Percentiles rank a stretch among this genome's conserved stretches.
Evolutionary conservation across 2,797 vertebrate species (phyloP).

Genomic region (Galaxias olidus): DNA sequence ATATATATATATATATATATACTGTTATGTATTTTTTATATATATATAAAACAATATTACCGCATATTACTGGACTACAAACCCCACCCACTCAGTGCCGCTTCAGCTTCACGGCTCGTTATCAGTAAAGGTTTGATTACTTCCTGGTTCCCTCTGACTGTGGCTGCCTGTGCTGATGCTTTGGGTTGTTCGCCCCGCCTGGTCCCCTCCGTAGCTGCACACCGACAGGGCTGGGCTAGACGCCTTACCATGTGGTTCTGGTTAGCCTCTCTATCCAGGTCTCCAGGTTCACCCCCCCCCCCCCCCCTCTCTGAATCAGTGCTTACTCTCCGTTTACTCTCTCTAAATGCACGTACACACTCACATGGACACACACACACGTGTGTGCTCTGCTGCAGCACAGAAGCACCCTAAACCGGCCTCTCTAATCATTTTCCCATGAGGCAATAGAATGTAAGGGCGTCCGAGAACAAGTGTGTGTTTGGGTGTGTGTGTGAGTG

Average conservation of each 20-base stretch:
- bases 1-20: too few species aligned
- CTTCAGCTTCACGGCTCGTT: too few species aligned
- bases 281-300: conserved; percentile 66
- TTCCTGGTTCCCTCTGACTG: too few species aligned
- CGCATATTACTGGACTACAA: too few species aligned
- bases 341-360: conserved; percentile 17
- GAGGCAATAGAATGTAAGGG: conserved; percentile 68
- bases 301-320: conserved; percentile 54
- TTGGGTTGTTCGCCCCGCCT: conserved; percentile 1
- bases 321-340: conserved; percentile 60
- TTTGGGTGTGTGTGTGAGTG: conserved; percentile 27
- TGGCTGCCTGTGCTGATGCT: not conserved
- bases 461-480: conserved; percentile 43
- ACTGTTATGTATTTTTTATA: too few species aligned
- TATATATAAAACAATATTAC: too few species aligned
- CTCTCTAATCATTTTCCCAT: conserved; percentile 76
- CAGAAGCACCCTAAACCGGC: conserved; percentile 63
- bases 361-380: conserved; percentile 9
- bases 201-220: conserved; percentile 13
- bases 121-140: too few species aligned
- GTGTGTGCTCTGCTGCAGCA: not conserved
- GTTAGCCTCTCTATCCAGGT: conserved; percentile 67
- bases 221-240: conserved; percentile 24
- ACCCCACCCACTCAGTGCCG: too few species aligned
- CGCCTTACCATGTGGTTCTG: conserved; percentile 72